Conservation (phyloP, 30 jellyfish, hydroid and myxozoan species). For the Aurelia coerulea region DNA sequence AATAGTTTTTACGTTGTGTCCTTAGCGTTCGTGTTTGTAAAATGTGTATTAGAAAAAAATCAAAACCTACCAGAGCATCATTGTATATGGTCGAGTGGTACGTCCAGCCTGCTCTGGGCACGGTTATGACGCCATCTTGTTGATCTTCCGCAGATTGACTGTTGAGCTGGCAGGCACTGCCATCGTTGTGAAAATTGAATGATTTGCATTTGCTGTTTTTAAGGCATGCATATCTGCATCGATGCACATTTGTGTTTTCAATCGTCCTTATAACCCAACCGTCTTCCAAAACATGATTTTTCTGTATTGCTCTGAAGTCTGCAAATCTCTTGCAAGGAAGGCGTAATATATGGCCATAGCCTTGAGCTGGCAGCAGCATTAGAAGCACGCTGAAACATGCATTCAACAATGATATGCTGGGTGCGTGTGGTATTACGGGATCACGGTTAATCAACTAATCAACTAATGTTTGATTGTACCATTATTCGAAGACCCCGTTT, state of each 20-base stretch:
- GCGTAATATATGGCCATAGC: neutral
- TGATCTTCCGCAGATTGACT: neutral
- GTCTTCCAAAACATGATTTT: neutral
- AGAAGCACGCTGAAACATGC: no score
- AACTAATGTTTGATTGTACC: no score
- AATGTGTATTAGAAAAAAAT: no score
- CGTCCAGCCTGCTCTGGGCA: neutral
- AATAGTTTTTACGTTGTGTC: no score
- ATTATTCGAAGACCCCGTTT: no score
- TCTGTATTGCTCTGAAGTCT: neutral
- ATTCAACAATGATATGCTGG: no score
- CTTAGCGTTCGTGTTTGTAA: no score
- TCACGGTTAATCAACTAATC: no score
- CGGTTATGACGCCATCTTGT: slow-evolving; percentile 1
- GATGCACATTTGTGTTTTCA: neutral
- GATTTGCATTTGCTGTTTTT: neutral
- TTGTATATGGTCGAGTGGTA: slow-evolving; percentile 5
- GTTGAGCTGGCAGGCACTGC: neutral
- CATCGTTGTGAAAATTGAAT: neutral
- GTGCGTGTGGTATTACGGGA: no score
- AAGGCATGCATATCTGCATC: neutral
- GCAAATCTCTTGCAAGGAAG: slow-evolving; percentile 5
- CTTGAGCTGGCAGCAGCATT: no score
- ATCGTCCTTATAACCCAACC: neutral
- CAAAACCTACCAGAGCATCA: neutral